These are phyloP conservation scores for Drosophila pandora DNA, from an alignment of 1,140 invertebrate genomes.

Conservation along the genomic window DNA sequence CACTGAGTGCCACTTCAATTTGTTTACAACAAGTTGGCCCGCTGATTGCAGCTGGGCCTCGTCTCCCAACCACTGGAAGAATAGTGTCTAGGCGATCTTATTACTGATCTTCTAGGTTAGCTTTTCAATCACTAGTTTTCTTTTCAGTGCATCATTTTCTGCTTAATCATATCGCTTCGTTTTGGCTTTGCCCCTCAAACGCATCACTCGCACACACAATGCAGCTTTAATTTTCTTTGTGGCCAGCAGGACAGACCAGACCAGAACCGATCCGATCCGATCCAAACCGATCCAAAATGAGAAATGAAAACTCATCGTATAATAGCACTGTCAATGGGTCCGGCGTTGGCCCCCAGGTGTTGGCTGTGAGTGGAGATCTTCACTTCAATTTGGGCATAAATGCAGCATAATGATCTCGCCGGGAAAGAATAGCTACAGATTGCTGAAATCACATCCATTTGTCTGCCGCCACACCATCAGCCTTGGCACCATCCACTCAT, in stretches of 20 bases:
- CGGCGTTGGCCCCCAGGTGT: slow-evolving; percentile 37
- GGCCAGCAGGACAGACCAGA: slow-evolving; percentile 15
- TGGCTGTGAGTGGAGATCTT: slow-evolving; percentile 35
- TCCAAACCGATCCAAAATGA: slow-evolving; percentile 21
- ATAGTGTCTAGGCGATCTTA: background rate
- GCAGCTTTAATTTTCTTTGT: slow-evolving; percentile 65
- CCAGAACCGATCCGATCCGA: slow-evolving; percentile 17
- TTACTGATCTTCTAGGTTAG: background rate
- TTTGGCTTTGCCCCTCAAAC: slow-evolving; percentile 42
- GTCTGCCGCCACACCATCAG: slow-evolving; percentile 23
- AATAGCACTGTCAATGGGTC: slow-evolving; percentile 67
- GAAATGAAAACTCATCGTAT: slow-evolving; percentile 73
- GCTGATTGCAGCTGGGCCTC: slow-evolving; percentile 51
- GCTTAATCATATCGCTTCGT: slow-evolving; percentile 62
- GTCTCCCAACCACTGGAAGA: slow-evolving; percentile 8
- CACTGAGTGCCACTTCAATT: slow-evolving; percentile 65
- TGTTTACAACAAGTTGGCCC: slow-evolving; percentile 70
- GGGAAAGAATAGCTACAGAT: slow-evolving; percentile 44
- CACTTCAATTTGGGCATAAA: slow-evolving; percentile 53
- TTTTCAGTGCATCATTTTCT: slow-evolving; percentile 43
- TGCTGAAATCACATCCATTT: slow-evolving; percentile 50
- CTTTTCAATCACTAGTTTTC: background rate
- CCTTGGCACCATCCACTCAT: background rate
- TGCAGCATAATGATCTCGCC: slow-evolving; percentile 46
- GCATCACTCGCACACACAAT: slow-evolving; percentile 57